Conservation (phyloP, 1,140 invertebrate species). For the Caenorhabditis latens region DNA sequence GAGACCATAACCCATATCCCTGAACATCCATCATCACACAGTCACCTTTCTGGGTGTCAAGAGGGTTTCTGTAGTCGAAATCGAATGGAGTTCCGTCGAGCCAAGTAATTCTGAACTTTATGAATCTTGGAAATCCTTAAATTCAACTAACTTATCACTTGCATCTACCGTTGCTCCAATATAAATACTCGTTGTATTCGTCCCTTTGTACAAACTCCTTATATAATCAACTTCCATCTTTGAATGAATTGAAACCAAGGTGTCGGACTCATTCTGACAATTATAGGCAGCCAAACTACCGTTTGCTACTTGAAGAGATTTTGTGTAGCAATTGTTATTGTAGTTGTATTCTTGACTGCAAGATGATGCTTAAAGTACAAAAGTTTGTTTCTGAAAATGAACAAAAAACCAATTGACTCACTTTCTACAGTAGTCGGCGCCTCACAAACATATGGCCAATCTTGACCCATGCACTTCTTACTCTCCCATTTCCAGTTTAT, state of each 20-base stretch:
- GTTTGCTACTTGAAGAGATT: too few relatives aligned
- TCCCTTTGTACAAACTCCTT: background rate
- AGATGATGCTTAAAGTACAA: too few relatives aligned
- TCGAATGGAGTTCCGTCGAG: background rate
- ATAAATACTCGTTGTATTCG: background rate
- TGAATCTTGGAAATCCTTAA: background rate
- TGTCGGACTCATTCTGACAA: background rate
- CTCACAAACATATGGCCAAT: too few relatives aligned
- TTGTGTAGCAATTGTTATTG: too few relatives aligned
- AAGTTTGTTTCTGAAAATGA: too few relatives aligned
- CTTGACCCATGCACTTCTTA: too few relatives aligned
- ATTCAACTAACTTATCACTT: background rate
- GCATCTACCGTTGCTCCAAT: background rate
- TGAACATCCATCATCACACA: background rate
- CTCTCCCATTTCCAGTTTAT: too few relatives aligned
- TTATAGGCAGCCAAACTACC: too few relatives aligned
- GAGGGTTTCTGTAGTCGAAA: background rate
- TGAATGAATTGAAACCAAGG: background rate
- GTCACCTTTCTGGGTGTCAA: background rate
- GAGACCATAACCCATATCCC: background rate
- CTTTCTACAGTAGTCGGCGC: too few relatives aligned
- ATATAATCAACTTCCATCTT: conserved; percentile 12
- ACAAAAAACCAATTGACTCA: too few relatives aligned
- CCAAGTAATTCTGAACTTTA: background rate
- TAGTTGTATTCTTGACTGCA: too few relatives aligned